Evolutionary conservation across 2,888 invertebrate genomes (phyloP).

Genomic region (Opisthograptis luteolata): DNA sequence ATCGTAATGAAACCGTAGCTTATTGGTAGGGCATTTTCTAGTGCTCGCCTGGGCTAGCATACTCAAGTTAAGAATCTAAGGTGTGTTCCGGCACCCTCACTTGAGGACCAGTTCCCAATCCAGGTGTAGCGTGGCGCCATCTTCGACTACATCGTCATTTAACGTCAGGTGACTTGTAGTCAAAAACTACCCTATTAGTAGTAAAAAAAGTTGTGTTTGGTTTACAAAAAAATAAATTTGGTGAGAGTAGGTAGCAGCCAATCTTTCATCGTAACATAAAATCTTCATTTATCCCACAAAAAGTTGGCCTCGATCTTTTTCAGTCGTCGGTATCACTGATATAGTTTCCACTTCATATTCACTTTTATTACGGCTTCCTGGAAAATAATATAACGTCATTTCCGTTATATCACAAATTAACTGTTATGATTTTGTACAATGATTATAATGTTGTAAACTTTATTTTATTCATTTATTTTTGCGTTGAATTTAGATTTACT

Average conservation of each 20-base stretch:
- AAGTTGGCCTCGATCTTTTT: conserved; percentile 20
- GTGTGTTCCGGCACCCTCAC: too few relatives aligned
- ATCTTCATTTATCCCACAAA: conserved; percentile 14
- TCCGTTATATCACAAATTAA: conserved; percentile 20
- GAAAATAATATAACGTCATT: conserved; percentile 23
- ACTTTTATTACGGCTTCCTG: conserved; percentile 24
- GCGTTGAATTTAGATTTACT: not conserved
- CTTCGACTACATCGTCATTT: too few relatives aligned
- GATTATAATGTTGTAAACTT: conserved; percentile 5
- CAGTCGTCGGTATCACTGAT: conserved; percentile 11
- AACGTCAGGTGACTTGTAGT: too few relatives aligned
- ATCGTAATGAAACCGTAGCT: too few relatives aligned
- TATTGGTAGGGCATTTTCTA: too few relatives aligned
- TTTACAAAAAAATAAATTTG: conserved; percentile 3
- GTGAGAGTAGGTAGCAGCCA: conserved; percentile 10
- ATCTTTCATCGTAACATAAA: conserved; percentile 17
- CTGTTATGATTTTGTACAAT: conserved; percentile 2
- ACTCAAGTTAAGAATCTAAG: too few relatives aligned
- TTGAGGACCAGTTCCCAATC: too few relatives aligned
- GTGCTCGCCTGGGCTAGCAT: too few relatives aligned
- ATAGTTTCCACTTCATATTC: conserved; percentile 19
- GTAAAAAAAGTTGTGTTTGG: too few relatives aligned
- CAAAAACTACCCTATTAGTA: too few relatives aligned
- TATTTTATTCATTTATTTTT: not conserved
- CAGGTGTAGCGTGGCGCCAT: too few relatives aligned